phyloP scores from a whole-genome alignment of 2,113 vertebrate genomes.

The Pterophyllum scalare region DNA sequence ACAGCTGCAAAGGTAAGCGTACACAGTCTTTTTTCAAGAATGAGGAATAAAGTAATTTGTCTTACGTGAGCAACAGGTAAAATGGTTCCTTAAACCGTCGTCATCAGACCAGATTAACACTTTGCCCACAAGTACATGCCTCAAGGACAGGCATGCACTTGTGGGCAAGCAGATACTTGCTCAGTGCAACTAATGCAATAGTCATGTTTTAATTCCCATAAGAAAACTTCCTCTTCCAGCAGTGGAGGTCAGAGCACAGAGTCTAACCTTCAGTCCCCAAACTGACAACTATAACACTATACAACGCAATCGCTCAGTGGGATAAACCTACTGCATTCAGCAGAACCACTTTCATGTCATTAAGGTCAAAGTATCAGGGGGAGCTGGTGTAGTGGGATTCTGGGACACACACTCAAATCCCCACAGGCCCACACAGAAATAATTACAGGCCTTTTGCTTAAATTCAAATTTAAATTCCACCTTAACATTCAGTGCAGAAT shows the following conservation, averaged over 20 bases:
- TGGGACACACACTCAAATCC: background rate
- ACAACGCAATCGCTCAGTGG: constrained; percentile 4
- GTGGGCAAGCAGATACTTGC: background rate
- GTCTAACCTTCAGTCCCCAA: background rate
- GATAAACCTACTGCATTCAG: constrained; percentile 20
- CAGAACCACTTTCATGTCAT: constrained; percentile 36
- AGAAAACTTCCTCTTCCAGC: constrained; percentile 14
- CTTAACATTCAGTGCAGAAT: background rate
- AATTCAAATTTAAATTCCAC: constrained; percentile 5
- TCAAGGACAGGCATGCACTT: background rate
- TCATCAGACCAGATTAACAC: background rate
- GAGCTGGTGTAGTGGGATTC: background rate
- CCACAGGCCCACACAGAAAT: constrained; percentile 5
- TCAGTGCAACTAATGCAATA: background rate
- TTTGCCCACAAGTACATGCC: no score
- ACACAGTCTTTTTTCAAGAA: background rate
- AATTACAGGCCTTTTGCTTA: fast-evolving
- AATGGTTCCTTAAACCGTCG: background rate
- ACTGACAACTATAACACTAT: constrained; percentile 6
- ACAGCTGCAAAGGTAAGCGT: background rate
- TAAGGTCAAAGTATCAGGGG: constrained; percentile 44
- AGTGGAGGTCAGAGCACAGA: constrained; percentile 15
- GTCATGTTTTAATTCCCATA: constrained; percentile 7
- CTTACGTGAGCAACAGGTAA: background rate
- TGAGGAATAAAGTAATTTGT: background rate